Evolutionary conservation across 1,140 invertebrate species (phyloP), one percentile per base, ranked within the genome.

Genomic region (Aphidius gifuensis): DNA sequence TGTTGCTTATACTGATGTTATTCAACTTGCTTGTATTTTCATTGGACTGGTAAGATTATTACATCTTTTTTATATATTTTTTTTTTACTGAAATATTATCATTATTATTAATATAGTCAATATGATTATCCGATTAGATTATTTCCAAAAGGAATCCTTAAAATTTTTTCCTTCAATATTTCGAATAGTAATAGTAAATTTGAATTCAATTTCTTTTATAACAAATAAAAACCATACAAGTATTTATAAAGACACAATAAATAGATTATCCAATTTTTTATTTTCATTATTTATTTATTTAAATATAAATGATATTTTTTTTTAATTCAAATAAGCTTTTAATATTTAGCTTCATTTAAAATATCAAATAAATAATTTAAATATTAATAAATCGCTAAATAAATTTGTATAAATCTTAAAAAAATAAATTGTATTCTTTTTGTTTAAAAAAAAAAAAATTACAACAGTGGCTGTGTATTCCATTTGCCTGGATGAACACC

Each of bases 11-110:
- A 99, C 97, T 2, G 97, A 99, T 78, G 96, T 99, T 68, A 96
- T 99, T 67, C 97, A 99, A 80, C 85, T 99, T 3, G 96, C 98
- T 83, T 98, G 96, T 81, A 99, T 99, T 74, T 98, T 99, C 82
- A 88, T 98, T 68, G 97, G 97, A 32, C 82, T 99, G 83, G 90
- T 92, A 77, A 84, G 85, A 32, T 32, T 83, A 59, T 0, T 50
- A 9, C 9, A 44, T 21, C 6, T 47, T 9, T 47, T 3, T 32
- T 11, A 38, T 40, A 7, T 16, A 2, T 39, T 9, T 16, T 21
- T 21, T 21, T n/a, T 55, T 16, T 7, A 46, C 6, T 57, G 5
- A 9, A 21, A 39, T 40, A 54, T 50, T 8, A 21, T 32, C 46
- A 32, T 32, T 56, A 44, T 23, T n/a, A 16, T 7, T 39, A 32